phyloP scores from a whole-genome alignment of 2,888 invertebrate species.

The Chouioia cunea region DNA sequence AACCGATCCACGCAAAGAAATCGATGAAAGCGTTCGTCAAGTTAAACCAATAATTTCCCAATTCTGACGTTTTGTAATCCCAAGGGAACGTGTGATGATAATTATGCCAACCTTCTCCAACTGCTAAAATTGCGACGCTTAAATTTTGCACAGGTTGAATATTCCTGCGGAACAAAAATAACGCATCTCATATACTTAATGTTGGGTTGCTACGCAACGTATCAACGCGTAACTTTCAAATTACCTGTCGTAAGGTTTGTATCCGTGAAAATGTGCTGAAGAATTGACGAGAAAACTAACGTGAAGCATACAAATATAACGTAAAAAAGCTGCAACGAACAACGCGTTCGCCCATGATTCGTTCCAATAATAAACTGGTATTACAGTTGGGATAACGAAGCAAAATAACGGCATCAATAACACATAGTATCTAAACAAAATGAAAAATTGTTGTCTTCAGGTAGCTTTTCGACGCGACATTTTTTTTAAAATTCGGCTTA shows the following conservation, averaged over 20 bases:
- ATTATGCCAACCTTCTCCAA: constrained; percentile 95
- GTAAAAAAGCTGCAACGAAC: constrained; percentile 75
- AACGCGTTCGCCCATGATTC: constrained; percentile 78
- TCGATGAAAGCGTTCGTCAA: constrained; percentile 73
- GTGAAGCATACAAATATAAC: constrained; percentile 82
- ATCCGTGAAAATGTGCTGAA: constrained; percentile 84
- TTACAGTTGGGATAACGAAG: constrained; percentile 78
- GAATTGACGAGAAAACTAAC: constrained; percentile 93
- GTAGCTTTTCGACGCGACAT: too few relatives aligned
- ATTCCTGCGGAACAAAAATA: constrained; percentile 74
- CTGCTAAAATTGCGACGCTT: constrained; percentile 78
- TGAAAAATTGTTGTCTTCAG: background rate
- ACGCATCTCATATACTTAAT: too few relatives aligned
- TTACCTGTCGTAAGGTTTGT: constrained; percentile 80
- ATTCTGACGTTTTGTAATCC: constrained; percentile 91
- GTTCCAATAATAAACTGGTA: constrained; percentile 79
- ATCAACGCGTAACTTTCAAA: too few relatives aligned
- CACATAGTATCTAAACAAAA: constrained; percentile 73
- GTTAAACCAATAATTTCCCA: constrained; percentile 79
- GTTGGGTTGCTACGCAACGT: too few relatives aligned
- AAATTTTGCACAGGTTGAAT: constrained; percentile 85
- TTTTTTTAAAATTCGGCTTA: constrained; percentile 62
- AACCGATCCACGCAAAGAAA: constrained; percentile 84
- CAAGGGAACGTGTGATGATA: constrained; percentile 90
- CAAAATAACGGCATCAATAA: constrained; percentile 74